Base-by-base conservation (phyloP, 2,113 vertebrate species). In the Vulpes vulpes region DNA sequence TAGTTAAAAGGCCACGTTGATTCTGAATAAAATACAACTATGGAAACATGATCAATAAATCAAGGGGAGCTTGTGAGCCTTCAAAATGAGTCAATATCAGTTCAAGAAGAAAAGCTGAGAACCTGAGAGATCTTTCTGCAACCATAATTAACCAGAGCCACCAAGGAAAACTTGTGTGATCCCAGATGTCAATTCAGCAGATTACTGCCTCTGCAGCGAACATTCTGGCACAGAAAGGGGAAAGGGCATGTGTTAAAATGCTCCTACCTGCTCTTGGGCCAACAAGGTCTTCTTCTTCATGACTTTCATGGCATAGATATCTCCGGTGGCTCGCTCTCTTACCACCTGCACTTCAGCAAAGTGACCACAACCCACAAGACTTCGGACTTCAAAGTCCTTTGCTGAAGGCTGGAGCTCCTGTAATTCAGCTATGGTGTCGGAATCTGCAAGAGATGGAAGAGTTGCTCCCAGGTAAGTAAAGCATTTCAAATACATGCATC, bases 271-370 rank as follows among this genome's bases (percentile, higher is more conserved):
- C 94, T 99, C 99, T 97, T 99, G 98, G 0, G 98, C 97, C 93
- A 99, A 88, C 97, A 99, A 97, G 80, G 98, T 97, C 78, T 97
- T 97, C 98, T 99, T 99, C 95, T 99, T 99, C 99, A 99, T 99
- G 97, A 99, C 98, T 98, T 99, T 99, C 99, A 99, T 99, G 57
- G 99, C 99, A 95, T 99, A 99, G 60, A 99, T 98, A 62, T 99
- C 99, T 53, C 99, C 99, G 0, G 99, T 99, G 5, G 98, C 98
- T 95, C 98, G 99, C 98, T 99, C 99, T 88, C 98, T 99, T 23
- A 99, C 99, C 71, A 99, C 99, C 94, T 99, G 99, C 89, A 99
- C 99, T 94, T 99, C 99, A 3, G 99, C 99, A 95, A 99, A 99
- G 87, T 98, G 99, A 49, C 99, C 99, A 14, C 99, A 99, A 22